Evolutionary conservation across 1,140 invertebrate genomes (phyloP).

Genomic region (Listronotus bonariensis): DNA sequence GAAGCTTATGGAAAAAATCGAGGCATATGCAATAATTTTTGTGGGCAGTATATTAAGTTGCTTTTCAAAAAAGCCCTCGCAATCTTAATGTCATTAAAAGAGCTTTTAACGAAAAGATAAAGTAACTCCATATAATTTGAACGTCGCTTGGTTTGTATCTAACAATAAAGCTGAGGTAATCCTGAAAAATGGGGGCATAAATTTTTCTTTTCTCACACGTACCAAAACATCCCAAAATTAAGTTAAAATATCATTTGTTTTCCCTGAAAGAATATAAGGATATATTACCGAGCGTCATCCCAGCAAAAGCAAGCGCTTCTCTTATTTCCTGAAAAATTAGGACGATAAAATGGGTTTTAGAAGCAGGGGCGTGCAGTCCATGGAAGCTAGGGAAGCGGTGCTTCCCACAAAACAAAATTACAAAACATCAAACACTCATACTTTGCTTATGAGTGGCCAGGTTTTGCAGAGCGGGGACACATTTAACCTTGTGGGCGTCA

Average conservation of each 20-base stretch:
- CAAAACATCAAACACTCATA: too few relatives aligned
- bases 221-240: constrained; percentile 30
- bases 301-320: constrained; percentile 12
- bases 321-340: constrained; percentile 32
- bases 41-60: too few relatives aligned
- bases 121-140: constrained; percentile 15
- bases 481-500: too few relatives aligned
- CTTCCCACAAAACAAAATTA: too few relatives aligned
- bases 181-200: constrained; percentile 27
- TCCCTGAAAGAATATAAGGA: constrained; percentile 31
- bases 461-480: too few relatives aligned
- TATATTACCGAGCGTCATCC: constrained; percentile 15
- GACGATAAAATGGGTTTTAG: constrained; percentile 16
- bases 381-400: too few relatives aligned
- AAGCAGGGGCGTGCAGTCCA: too few relatives aligned
- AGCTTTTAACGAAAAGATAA: constrained; percentile 9
- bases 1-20: too few relatives aligned
- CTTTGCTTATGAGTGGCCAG: too few relatives aligned
- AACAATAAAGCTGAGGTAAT: constrained; percentile 21
- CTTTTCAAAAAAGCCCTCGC: too few relatives aligned
- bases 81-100: too few relatives aligned
- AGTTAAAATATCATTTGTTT: constrained; percentile 35
- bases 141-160: constrained; percentile 13
- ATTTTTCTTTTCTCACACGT: constrained; percentile 30
- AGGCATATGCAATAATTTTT: too few relatives aligned